Percentiles rank a stretch among this genome's conserved stretches.
Conservation (phyloP, 1,140 invertebrate species). For the Temnothorax nylanderi region DNA sequence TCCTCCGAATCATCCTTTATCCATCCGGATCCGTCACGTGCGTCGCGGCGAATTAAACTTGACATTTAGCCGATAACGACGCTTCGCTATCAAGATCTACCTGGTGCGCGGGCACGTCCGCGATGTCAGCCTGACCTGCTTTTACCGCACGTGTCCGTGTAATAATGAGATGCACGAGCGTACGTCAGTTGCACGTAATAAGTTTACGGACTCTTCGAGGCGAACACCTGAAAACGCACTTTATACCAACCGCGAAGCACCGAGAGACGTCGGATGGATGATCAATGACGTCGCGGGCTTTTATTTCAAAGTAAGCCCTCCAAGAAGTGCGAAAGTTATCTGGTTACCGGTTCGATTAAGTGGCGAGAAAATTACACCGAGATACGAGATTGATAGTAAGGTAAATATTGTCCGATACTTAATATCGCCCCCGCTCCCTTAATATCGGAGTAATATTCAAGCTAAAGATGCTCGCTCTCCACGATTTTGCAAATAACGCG, state of each 20-base stretch:
- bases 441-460: not conserved
- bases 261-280: not conserved
- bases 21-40: conserved; percentile 55
- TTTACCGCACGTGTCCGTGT: conserved; percentile 50
- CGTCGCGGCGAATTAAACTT: conserved; percentile 57
- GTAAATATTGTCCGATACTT: not conserved
- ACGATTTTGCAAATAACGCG: not conserved
- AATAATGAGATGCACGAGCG: conserved; percentile 55
- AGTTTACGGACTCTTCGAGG: conserved; percentile 39
- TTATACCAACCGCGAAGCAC: not conserved
- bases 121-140: conserved; percentile 62
- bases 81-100: conserved; percentile 54
- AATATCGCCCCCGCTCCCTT: not conserved
- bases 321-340: conserved; percentile 22
- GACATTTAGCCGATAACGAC: conserved; percentile 70
- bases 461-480: not conserved
- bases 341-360: not conserved
- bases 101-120: conserved; percentile 30
- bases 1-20: conserved; percentile 36
- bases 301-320: not conserved
- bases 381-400: not conserved
- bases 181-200: conserved; percentile 63
- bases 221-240: not conserved
- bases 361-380: not conserved
- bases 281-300: not conserved